A percentile compares a stretch with the other conserved stretches of the same genome.
Conservation (phyloP, 2,113 vertebrate genomes). For the Coregonus clupeaformis region DNA sequence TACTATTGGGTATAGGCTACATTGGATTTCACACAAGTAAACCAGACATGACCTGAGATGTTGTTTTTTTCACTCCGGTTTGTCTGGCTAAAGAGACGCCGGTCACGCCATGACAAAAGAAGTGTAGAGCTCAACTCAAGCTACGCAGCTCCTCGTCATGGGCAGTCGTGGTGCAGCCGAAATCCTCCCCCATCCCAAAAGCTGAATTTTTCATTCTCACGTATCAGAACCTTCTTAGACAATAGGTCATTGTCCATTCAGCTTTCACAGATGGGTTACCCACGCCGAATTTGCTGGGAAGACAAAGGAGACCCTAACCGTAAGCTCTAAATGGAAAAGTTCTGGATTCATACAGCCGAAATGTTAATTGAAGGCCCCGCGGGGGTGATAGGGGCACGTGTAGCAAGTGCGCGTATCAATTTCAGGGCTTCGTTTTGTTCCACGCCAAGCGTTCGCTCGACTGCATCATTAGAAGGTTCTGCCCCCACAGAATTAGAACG, state of each 20-base stretch:
- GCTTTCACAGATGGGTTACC: slow-evolving; percentile 68
- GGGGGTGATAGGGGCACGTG: slow-evolving; percentile 57
- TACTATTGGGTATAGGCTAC: too few relatives aligned
- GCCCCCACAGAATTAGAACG: neutral
- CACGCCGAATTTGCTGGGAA: slow-evolving; percentile 61
- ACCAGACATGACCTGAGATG: too few relatives aligned
- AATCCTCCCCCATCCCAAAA: slow-evolving; percentile 16
- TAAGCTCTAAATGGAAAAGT: slow-evolving; percentile 51
- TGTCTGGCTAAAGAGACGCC: slow-evolving; percentile 1
- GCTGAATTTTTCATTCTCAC: slow-evolving; percentile 55
- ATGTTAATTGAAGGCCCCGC: neutral
- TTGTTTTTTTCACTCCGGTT: neutral
- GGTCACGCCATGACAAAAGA: neutral
- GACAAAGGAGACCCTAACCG: slow-evolving; percentile 69
- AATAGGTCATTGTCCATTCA: slow-evolving; percentile 62
- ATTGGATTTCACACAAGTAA: too few relatives aligned
- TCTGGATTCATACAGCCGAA: slow-evolving; percentile 10
- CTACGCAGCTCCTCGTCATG: neutral
- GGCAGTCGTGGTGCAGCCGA: neutral
- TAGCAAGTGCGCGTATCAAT: slow-evolving; percentile 67
- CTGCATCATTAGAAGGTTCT: neutral
- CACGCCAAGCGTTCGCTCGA: neutral
- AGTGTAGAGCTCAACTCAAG: neutral
- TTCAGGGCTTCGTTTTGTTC: slow-evolving; percentile 21
- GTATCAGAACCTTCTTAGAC: slow-evolving; percentile 56